Conservation (phyloP, 2,797 vertebrate genomes). For the Schizopygopsis pylzovi region DNA sequence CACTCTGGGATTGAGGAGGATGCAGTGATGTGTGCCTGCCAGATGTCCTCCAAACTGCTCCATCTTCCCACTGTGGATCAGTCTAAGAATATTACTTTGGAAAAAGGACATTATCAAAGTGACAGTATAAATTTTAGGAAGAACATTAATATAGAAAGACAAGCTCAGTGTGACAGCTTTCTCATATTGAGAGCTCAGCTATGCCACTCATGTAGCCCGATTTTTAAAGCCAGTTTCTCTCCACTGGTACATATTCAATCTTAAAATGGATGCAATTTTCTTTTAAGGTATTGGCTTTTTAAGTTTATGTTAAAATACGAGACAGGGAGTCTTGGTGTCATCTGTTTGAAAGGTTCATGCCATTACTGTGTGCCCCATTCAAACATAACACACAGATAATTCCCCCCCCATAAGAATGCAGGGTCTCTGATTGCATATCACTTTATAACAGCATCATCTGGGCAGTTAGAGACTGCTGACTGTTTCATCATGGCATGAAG, state of each 20-base stretch:
- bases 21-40: slow-evolving; percentile 89
- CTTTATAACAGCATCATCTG: background rate
- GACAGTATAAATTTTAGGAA: slow-evolving; percentile 81
- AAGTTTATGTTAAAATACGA: slow-evolving; percentile 25
- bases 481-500: slow-evolving; percentile 24
- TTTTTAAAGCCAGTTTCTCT: slow-evolving; percentile 60
- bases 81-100: slow-evolving; percentile 57
- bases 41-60: slow-evolving; percentile 80
- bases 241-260: slow-evolving; percentile 56
- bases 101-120: slow-evolving; percentile 83
- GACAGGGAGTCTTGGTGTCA: background rate
- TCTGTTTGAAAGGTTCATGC: slow-evolving; percentile 25
- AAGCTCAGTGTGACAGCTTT: slow-evolving; percentile 98
- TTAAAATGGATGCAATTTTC: slow-evolving; percentile 56
- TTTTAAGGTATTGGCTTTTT: slow-evolving; percentile 71
- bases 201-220: slow-evolving; percentile 96
- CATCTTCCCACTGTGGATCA: slow-evolving; percentile 85
- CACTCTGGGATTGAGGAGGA: slow-evolving; percentile 81
- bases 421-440: slow-evolving; percentile 33
- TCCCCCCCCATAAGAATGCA: background rate
- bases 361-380: background rate
- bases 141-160: slow-evolving; percentile 74
- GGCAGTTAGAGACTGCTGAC: background rate
- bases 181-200: slow-evolving; percentile 99
- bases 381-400: background rate